phyloP scores from a whole-genome alignment of 2,113 vertebrate species.

The Equus przewalskii region DNA sequence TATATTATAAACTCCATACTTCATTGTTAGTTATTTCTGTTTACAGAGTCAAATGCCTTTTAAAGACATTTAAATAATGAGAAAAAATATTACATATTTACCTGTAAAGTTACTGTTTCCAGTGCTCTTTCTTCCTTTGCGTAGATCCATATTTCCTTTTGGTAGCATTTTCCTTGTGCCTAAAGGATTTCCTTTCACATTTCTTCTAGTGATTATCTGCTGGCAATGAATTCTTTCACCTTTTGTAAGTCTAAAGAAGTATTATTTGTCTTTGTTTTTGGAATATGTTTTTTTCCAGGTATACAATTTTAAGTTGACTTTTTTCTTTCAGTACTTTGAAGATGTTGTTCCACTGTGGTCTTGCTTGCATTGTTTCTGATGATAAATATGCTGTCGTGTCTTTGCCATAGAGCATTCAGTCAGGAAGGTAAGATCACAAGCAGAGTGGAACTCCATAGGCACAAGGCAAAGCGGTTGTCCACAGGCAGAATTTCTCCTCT shows the following conservation, averaged over 20 bases:
- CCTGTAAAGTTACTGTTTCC: neutral
- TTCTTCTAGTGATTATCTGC: neutral
- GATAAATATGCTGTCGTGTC: neutral
- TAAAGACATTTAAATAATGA: conserved; percentile 1
- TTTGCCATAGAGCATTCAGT: neutral
- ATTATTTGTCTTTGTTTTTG: neutral
- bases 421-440: neutral
- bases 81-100: conserved; percentile 26
- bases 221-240: neutral
- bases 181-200: neutral
- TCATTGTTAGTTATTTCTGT: neutral
- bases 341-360: neutral
- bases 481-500: neutral
- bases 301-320: neutral
- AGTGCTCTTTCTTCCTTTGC: neutral
- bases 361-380: neutral
- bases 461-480: neutral
- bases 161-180: neutral
- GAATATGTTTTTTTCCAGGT: neutral
- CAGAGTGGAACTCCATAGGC: neutral
- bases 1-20: neutral
- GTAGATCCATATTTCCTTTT: neutral
- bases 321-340: neutral
- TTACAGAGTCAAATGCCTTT: neutral
- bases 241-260: conserved; percentile 19